A percentile compares a stretch with the other conserved stretches of the same genome.
Conservation (phyloP, 2,888 invertebrate species). For the Fabriciana adippe region DNA sequence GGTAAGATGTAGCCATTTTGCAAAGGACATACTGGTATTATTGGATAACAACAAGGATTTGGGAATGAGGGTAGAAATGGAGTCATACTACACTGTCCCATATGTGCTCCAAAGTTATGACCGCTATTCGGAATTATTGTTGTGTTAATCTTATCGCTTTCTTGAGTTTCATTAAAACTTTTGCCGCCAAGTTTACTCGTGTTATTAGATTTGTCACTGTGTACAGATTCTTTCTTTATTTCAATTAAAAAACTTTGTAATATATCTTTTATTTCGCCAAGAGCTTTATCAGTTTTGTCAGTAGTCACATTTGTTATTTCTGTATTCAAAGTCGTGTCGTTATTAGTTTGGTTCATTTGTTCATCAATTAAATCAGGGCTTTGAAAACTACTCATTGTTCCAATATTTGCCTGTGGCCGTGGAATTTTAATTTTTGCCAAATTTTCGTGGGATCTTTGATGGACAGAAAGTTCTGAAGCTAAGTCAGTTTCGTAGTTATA, state of each 20-base stretch:
- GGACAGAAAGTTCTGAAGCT: slow-evolving; percentile 27
- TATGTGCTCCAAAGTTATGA: slow-evolving; percentile 43
- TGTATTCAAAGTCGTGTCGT: slow-evolving; percentile 53
- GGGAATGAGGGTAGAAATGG: slow-evolving; percentile 52
- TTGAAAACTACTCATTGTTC: slow-evolving; percentile 48
- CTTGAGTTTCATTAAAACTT: slow-evolving; percentile 14
- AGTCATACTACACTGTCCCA: slow-evolving; percentile 46
- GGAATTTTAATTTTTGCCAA: slow-evolving; percentile 25
- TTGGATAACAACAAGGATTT: slow-evolving; percentile 67
- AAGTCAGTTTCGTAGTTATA: slow-evolving; percentile 27
- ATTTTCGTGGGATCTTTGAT: slow-evolving; percentile 21
- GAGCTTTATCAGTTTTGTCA: slow-evolving; percentile 67
- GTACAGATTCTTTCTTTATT: slow-evolving; percentile 66
- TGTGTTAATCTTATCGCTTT: slow-evolving; percentile 41
- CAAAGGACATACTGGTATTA: slow-evolving; percentile 65
- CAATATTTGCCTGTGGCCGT: slow-evolving; percentile 44
- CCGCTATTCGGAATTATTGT: slow-evolving; percentile 47
- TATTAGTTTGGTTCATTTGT: slow-evolving; percentile 42
- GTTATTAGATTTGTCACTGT: slow-evolving; percentile 53
- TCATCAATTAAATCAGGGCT: slow-evolving; percentile 46
- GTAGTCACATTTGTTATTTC: slow-evolving; percentile 51
- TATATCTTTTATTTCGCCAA: slow-evolving; percentile 73
- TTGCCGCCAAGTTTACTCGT: slow-evolving; percentile 29
- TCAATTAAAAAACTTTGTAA: slow-evolving; percentile 68
- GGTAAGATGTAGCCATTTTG: slow-evolving; percentile 60